These are phyloP conservation scores for Temnothorax nylanderi DNA, from an alignment of 1,140 invertebrate genomes.

Conservation along the genomic window DNA sequence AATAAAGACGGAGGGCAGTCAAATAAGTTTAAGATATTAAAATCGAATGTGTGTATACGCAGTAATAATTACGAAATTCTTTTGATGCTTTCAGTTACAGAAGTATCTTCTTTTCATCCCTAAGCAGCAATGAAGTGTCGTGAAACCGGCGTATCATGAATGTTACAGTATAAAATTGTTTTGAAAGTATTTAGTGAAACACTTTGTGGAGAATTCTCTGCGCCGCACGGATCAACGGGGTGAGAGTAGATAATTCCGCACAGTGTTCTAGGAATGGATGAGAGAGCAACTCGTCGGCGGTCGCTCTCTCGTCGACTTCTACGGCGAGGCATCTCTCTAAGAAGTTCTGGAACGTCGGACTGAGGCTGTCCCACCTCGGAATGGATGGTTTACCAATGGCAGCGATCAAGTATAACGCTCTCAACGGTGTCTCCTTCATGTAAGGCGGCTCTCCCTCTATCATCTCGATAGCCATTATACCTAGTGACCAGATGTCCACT, in stretches of 20 bases:
- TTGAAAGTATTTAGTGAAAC: constrained; percentile 46
- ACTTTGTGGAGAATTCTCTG: constrained; percentile 91
- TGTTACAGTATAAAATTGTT: background rate
- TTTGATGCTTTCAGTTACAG: background rate
- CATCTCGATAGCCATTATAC: constrained; percentile 99
- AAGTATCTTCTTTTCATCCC: background rate
- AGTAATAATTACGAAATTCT: background rate
- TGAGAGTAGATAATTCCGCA: constrained; percentile 93
- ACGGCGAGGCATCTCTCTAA: constrained; percentile 97
- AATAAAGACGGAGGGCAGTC: constrained; percentile 28
- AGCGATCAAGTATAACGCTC: constrained; percentile 98
- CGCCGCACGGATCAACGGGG: constrained; percentile 96
- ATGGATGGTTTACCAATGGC: constrained; percentile 97
- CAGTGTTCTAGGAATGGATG: constrained; percentile 96
- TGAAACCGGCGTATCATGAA: background rate
- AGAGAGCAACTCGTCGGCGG: constrained; percentile 93
- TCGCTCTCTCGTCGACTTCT: constrained; percentile 94
- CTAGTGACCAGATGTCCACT: constrained; percentile 98
- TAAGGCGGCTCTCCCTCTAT: constrained; percentile 96
- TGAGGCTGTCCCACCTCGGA: constrained; percentile 93
- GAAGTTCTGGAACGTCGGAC: constrained; percentile 92
- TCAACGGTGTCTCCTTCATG: constrained; percentile 93
- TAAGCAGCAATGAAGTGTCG: background rate
- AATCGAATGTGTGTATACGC: background rate
- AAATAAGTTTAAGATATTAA: background rate